Evolutionary conservation across 2,797 vertebrate species (phyloP), one percentile per base, ranked within the genome.

Genomic region (Myiotriccus ornatus): DNA sequence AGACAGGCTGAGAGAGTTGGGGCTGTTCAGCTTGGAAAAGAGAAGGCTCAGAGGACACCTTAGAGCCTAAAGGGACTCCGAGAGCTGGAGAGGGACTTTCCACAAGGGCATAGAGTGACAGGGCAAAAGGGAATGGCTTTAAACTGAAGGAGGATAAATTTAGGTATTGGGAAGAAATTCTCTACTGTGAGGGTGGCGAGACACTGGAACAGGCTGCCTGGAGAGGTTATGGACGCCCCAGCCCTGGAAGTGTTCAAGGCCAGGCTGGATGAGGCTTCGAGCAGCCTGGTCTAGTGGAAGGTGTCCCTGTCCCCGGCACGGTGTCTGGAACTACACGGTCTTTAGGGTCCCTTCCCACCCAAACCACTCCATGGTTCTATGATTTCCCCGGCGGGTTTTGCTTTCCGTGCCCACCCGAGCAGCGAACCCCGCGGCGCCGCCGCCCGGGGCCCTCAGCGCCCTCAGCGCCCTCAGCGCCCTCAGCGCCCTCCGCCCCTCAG

Each of bases 361-460:
- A 49, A 19, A 47, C 22, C 25, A 2, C 23, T 49, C 41, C 47
- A 23, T 0, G 27, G 27, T 5, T 32, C 46, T 20, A 5, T 2
- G 30, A 34, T 35, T 47, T 68, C 30, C 35, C 46, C 22, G 2
- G 5, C 0, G 10, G 25, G 7, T 0, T 22, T 1, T 19, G 9
- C 6, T 20, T 10, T 10, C 25, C 1, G 52, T 14, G 24, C 39
- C 53, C 32, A 35, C 7, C 14, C 46, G 4, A 13, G 17, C 53
- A 25, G 12, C 5, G 2, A 0, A 4, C 53, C 1, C 5, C 0
- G 2, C 7, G 1, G 0, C 0, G 8, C 25, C 6, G 0, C 30
- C 25, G 11, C 44, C 35, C 43, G 2, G 2, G n/a, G 22, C 35
- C 19, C 47, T 9, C 7, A 9, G 10, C 41, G 11, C 20, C 69